phyloP scores from a whole-genome alignment of 2,888 invertebrate genomes.

The Perizoma affinitatum region DNA sequence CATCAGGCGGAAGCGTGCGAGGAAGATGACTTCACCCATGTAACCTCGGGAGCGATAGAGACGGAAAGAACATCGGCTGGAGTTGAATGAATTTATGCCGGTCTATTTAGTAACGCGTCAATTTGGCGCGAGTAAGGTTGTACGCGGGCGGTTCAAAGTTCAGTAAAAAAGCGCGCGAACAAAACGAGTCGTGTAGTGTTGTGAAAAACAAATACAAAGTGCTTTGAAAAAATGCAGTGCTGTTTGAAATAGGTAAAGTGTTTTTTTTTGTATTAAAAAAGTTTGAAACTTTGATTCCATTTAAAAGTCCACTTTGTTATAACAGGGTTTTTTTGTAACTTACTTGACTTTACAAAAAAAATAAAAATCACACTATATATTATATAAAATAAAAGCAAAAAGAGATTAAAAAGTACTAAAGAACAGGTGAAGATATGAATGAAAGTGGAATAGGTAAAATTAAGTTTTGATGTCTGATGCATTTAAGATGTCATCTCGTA shows the following conservation, averaged over 20 bases:
- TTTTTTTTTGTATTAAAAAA: background rate
- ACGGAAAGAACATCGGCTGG: conserved; percentile 59
- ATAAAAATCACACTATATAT: no score
- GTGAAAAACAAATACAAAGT: conserved; percentile 32
- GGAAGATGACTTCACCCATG: conserved; percentile 46
- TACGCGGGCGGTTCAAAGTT: conserved; percentile 42
- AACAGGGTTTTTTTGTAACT: no score
- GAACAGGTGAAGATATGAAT: no score
- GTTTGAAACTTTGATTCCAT: no score
- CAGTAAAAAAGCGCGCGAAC: conserved; percentile 67
- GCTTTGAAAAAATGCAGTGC: conserved; percentile 25
- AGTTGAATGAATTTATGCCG: conserved; percentile 83
- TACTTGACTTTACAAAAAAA: no score
- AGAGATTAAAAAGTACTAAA: no score
- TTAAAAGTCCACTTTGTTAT: no score
- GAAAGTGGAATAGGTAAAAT: background rate
- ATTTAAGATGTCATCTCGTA: conserved; percentile 24
- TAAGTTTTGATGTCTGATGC: background rate
- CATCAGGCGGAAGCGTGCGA: conserved; percentile 79
- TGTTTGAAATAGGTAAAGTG: conserved; percentile 16
- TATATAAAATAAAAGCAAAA: no score
- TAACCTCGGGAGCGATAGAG: conserved; percentile 47
- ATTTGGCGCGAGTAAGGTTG: conserved; percentile 80
- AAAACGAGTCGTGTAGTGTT: conserved; percentile 37
- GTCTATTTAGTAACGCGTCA: conserved; percentile 82